Percentiles rank a stretch among this genome's conserved stretches.
Evolutionary conservation across 2,113 vertebrate species (phyloP).

Genomic region (Cacatua alba): DNA sequence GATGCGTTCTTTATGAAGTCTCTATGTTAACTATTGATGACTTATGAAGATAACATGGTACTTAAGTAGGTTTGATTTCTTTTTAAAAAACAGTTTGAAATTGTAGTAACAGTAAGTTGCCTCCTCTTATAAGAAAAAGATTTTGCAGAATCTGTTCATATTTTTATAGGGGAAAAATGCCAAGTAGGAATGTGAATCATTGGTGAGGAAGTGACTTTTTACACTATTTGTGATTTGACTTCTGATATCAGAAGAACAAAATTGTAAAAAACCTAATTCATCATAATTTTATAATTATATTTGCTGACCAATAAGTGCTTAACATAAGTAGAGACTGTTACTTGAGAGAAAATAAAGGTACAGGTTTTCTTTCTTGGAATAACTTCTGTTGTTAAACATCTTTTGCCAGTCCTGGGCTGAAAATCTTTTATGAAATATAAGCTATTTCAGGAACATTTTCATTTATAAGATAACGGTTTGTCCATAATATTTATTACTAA

Average conservation of each 20-base stretch:
- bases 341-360: neutral
- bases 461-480: neutral
- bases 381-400: neutral
- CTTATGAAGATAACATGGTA: neutral
- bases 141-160: neutral
- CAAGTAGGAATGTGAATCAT: neutral
- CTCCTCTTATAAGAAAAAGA: neutral
- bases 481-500: neutral
- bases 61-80: neutral
- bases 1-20: neutral
- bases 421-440: neutral
- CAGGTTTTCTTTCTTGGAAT: neutral
- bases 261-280: too few species aligned
- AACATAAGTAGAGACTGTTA: neutral
- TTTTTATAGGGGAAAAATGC: neutral
- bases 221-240: too few species aligned
- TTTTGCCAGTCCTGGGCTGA: neutral
- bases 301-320: neutral
- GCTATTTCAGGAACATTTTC: neutral
- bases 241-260: too few species aligned
- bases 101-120: neutral
- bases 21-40: neutral
- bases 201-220: neutral
- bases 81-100: neutral
- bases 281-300: neutral